Evolutionary conservation across 2,888 invertebrate genomes (phyloP).

Genomic region (Drosophila incognita): DNA sequence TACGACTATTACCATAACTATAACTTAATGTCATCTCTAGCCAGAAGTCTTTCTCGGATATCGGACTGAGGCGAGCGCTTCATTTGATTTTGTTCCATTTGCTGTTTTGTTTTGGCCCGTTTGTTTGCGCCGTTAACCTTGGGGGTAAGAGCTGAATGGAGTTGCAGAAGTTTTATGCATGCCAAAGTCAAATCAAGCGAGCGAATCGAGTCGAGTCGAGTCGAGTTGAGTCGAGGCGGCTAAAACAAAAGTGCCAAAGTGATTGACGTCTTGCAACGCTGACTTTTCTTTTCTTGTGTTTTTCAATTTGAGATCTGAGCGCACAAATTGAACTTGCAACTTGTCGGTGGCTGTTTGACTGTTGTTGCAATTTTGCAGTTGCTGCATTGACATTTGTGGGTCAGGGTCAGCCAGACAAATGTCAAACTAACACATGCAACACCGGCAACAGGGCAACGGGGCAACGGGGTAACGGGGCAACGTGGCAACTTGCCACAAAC

Average conservation of each 20-base stretch:
- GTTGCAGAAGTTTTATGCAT: slow-evolving; percentile 41
- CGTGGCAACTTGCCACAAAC: slow-evolving; percentile 1
- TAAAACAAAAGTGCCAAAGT: slow-evolving; percentile 58
- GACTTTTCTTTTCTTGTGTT: slow-evolving; percentile 51
- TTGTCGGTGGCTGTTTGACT: slow-evolving; percentile 25
- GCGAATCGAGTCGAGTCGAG: slow-evolving; percentile 5
- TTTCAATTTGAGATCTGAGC: slow-evolving; percentile 56
- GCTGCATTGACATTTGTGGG: slow-evolving; percentile 65
- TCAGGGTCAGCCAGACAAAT: slow-evolving; percentile 78
- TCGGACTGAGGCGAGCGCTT: slow-evolving; percentile 30
- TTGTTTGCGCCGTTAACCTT: slow-evolving; percentile 75
- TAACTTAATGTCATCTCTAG: slow-evolving; percentile 57
- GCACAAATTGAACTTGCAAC: slow-evolving; percentile 59
- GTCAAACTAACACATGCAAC: slow-evolving; percentile 68
- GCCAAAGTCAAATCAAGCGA: slow-evolving; percentile 22
- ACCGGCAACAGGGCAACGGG: not conserved
- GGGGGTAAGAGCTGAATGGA: slow-evolving; percentile 59
- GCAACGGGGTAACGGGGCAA: not conserved
- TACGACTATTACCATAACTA: not conserved
- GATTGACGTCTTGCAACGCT: slow-evolving; percentile 64
- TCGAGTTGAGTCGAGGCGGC: slow-evolving; percentile 7
- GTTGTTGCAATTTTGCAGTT: slow-evolving; percentile 7
- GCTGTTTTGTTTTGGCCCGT: slow-evolving; percentile 57
- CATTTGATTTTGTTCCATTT: slow-evolving; percentile 68
- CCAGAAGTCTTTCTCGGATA: slow-evolving; percentile 1